These are phyloP conservation scores for Odontothrips loti DNA, from an alignment of 2,888 invertebrate genomes.

Conservation along the genomic window DNA sequence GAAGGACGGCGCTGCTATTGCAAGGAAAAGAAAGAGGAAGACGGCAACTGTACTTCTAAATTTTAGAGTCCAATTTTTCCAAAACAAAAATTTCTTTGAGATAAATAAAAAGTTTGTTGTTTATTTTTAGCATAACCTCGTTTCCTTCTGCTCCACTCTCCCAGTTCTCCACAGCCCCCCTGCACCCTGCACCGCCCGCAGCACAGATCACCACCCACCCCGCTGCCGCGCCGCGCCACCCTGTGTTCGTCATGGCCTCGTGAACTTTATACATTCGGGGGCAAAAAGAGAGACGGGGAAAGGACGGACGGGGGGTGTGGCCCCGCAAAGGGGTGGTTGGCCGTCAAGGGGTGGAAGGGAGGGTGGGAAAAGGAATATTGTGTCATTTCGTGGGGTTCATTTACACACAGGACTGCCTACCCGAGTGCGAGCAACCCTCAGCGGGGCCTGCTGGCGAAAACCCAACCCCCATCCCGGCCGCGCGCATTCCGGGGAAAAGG, in stretches of 20 bases:
- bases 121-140: too few relatives aligned
- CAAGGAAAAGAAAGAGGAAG: too few relatives aligned
- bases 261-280: constrained; percentile 19
- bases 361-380: constrained; percentile 10
- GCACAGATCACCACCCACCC: not conserved
- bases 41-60: too few relatives aligned
- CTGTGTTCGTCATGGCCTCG: not conserved
- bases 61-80: too few relatives aligned
- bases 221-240: not conserved
- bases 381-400: constrained; percentile 26
- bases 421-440: not conserved
- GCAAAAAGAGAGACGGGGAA: not conserved
- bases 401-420: constrained; percentile 1
- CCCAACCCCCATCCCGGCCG: not conserved
- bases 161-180: too few relatives aligned
- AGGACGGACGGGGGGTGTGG: not conserved
- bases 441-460: not conserved
- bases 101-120: too few relatives aligned
- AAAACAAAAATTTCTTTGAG: too few relatives aligned
- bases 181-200: too few relatives aligned
- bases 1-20: too few relatives aligned
- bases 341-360: not conserved
- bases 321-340: not conserved
- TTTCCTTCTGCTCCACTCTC: too few relatives aligned
- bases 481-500: not conserved